A percentile compares a stretch with the other conserved stretches of the same genome.
These are phyloP conservation scores for Heterodera carotae DNA, from an alignment of 1,140 invertebrate genomes.

Conservation along the genomic window DNA sequence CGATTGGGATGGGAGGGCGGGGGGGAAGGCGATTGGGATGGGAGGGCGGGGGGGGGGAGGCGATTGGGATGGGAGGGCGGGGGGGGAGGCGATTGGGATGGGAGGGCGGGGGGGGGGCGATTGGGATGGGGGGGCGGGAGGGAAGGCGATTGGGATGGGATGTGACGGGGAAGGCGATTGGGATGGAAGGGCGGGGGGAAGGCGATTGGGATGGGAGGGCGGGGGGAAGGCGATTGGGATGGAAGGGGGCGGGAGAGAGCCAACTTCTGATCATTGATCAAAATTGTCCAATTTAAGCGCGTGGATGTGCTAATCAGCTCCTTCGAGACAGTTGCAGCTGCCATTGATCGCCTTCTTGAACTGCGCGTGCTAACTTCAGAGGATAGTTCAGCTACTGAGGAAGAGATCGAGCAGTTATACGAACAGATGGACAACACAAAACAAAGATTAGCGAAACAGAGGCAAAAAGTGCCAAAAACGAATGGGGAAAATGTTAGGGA, in stretches of 20 bases:
- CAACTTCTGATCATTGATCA: background rate
- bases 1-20: too few relatives aligned
- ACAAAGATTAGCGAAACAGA: constrained; percentile 12
- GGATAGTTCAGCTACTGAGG: constrained; percentile 26
- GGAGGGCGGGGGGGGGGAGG: too few relatives aligned
- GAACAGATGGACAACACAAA: constrained; percentile 32
- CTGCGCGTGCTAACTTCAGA: background rate
- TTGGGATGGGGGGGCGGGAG: background rate
- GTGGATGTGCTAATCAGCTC: constrained; percentile 34
- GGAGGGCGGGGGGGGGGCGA: too few relatives aligned
- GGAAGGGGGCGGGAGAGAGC: too few relatives aligned
- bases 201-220: background rate
- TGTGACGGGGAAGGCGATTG: too few relatives aligned
- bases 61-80: too few relatives aligned
- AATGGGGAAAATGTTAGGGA: background rate
- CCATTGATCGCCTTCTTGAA: constrained; percentile 21
- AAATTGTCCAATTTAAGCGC: constrained; percentile 26
- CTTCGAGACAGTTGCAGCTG: constrained; percentile 35
- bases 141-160: too few relatives aligned
- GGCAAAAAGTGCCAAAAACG: background rate
- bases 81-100: too few relatives aligned
- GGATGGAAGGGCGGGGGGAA: too few relatives aligned
- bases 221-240: too few relatives aligned
- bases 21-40: background rate
- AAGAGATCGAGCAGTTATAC: constrained; percentile 35